A percentile compares a stretch with the other conserved stretches of the same genome.
Conservation (phyloP, 1,140 invertebrate species). For the Hylaeus anthracinus region DNA sequence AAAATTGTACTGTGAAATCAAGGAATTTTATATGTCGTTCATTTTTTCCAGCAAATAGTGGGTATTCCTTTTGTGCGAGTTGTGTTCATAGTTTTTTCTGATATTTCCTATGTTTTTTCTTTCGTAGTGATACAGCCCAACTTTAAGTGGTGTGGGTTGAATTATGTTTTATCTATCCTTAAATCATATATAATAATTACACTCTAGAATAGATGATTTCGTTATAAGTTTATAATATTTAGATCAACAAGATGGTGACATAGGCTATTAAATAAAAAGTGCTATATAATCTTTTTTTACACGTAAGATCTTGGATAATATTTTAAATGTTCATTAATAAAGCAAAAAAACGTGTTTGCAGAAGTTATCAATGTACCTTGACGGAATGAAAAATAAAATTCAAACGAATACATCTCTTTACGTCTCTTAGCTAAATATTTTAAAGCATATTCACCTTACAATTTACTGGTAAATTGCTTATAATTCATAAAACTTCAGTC, state of each 20-base stretch:
- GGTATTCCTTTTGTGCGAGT: constrained; percentile 52
- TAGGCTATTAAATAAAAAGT: constrained; percentile 46
- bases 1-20: constrained; percentile 43
- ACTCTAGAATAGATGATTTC: constrained; percentile 51
- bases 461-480: constrained; percentile 13
- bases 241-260: constrained; percentile 51
- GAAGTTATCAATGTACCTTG: constrained; percentile 67
- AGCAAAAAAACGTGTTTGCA: constrained; percentile 64
- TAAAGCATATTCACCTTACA: constrained; percentile 28
- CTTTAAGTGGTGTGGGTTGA: constrained; percentile 14
- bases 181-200: constrained; percentile 42
- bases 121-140: constrained; percentile 22
- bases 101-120: constrained; percentile 38
- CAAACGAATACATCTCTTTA: constrained; percentile 41
- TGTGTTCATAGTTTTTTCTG: constrained; percentile 39
- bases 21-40: constrained; percentile 35
- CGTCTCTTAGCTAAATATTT: constrained; percentile 34
- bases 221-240: constrained; percentile 52
- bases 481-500: constrained; percentile 2
- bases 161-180: constrained; percentile 43
- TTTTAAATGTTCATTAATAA: constrained; percentile 74
- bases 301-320: constrained; percentile 70
- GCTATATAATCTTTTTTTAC: constrained; percentile 72
- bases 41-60: constrained; percentile 46
- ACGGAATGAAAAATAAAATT: constrained; percentile 60